phyloP scores from a whole-genome alignment of 2,113 vertebrate genomes.

The Nannobrachium achirus region DNA sequence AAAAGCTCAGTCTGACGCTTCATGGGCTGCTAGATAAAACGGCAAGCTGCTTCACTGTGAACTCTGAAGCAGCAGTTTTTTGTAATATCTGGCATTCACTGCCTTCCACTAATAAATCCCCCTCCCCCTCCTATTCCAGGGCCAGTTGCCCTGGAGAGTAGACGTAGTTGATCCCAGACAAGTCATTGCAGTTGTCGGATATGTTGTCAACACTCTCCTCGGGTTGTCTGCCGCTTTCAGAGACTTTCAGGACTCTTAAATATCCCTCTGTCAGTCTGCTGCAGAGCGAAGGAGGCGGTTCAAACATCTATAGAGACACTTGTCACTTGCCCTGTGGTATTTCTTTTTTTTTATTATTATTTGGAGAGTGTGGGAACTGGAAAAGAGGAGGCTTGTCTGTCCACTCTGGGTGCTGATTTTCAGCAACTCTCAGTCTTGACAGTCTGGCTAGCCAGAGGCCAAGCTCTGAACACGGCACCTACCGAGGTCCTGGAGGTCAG shows the following conservation, averaged over 20 bases:
- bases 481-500: slow-evolving; percentile 1
- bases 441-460: background rate
- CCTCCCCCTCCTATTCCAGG: background rate
- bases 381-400: slow-evolving; percentile 8
- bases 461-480: slow-evolving; percentile 40
- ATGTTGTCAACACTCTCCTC: slow-evolving; percentile 10
- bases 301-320: slow-evolving; percentile 64
- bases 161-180: slow-evolving; percentile 1
- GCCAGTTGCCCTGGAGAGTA: background rate
- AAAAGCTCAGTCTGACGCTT: slow-evolving; percentile 14
- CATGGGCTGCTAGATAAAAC: background rate
- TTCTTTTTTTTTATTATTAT: too few relatives aligned
- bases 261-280: slow-evolving; percentile 27
- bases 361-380: slow-evolving; percentile 19
- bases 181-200: slow-evolving; percentile 6
- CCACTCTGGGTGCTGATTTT: slow-evolving; percentile 1
- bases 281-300: slow-evolving; percentile 49
- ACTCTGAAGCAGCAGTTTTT: slow-evolving; percentile 2
- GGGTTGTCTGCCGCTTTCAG: slow-evolving; percentile 19
- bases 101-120: slow-evolving; percentile 4
- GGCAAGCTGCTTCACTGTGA: background rate
- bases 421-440: background rate
- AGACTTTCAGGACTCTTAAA: slow-evolving; percentile 36
- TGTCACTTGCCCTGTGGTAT: slow-evolving; percentile 13
- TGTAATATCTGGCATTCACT: background rate